Conservation (phyloP, 2,797 vertebrate species). For the Sebastes taczanowskii region DNA sequence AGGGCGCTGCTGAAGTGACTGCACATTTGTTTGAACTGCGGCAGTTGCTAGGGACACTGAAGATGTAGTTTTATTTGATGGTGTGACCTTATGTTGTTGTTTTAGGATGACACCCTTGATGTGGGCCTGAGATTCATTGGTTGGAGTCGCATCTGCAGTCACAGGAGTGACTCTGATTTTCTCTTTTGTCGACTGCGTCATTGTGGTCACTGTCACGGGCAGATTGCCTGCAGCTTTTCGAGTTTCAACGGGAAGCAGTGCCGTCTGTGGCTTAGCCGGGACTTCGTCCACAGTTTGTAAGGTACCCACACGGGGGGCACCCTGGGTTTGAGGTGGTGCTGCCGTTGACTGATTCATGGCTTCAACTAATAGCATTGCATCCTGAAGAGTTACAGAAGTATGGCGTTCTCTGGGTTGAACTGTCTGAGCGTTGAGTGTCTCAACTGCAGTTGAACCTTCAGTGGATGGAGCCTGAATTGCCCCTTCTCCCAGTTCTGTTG, state of each 20-base stretch:
- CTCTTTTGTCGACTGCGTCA: not conserved
- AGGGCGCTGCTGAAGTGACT: not conserved
- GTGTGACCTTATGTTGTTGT: not conserved
- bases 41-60: not conserved
- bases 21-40: constrained; percentile 1
- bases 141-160: not conserved
- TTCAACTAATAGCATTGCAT: constrained; percentile 74
- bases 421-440: not conserved
- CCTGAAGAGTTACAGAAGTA: constrained; percentile 59
- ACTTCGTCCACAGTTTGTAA: not conserved
- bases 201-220: not conserved
- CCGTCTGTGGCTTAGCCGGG: not conserved
- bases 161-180: not conserved
- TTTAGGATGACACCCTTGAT: not conserved
- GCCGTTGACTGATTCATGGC: constrained; percentile 64
- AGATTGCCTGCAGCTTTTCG: not conserved
- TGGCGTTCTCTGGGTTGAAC: constrained; percentile 2
- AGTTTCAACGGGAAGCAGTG: not conserved
- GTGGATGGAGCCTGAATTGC: not conserved
- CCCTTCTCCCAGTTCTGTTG: not conserved
- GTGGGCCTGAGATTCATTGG: not conserved
- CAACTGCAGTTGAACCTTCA: not conserved
- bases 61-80: not conserved
- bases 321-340: not conserved
- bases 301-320: not conserved